Base-by-base conservation (phyloP, 2,888 invertebrate species). In the Carcina quercana region DNA sequence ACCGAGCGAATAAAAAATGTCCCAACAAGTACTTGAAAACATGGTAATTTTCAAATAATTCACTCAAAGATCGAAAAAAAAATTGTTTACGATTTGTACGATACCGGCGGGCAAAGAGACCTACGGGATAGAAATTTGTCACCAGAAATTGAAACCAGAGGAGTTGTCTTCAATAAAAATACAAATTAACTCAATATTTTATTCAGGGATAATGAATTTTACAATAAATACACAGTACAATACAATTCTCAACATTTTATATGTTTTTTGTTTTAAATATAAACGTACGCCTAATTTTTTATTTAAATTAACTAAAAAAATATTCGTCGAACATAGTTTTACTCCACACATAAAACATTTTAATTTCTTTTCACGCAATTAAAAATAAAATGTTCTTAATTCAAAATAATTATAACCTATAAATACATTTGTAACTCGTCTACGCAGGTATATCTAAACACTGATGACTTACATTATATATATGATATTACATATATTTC, bases 181-280 rank as follows among this genome's bases (percentile, higher is more conserved):
- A 31, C 25, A 13, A 27, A 42, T 64, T 66, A 82, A 82, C 78
- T 79, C 78, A 80, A 73, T 80, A 69, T 67, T 78, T 78, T 80
- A 82, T 78, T 78, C 56, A 60, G 71, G 82, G 79, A 70, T 79
- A 78, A 76, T 76, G 53, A 76, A 70, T 72, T 55, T 71, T 64
- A 64, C 55, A 70, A 72, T 74, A 69, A 74, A 70, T 74, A 75
- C 72, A 74, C 70, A 68, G 63, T 75, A 73, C 65, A 66, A 26
- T 46, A 60, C 67, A 64, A 68, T 67, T 59, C 54, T 70, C 73
- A 79, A 78, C 76, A 74, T 62, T 70, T 73, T 66, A 65, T 53
- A 64, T 62, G 59, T 66, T 60, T 55, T n/a, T n/a, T n/a, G n/a
- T n/a, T n/a, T 12, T 20, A 20, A 57, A 59, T 64, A 60, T 55